These are phyloP conservation scores for Chrysopilus asiliformis DNA, from an alignment of 2,888 invertebrate species.

Conservation along the genomic window DNA sequence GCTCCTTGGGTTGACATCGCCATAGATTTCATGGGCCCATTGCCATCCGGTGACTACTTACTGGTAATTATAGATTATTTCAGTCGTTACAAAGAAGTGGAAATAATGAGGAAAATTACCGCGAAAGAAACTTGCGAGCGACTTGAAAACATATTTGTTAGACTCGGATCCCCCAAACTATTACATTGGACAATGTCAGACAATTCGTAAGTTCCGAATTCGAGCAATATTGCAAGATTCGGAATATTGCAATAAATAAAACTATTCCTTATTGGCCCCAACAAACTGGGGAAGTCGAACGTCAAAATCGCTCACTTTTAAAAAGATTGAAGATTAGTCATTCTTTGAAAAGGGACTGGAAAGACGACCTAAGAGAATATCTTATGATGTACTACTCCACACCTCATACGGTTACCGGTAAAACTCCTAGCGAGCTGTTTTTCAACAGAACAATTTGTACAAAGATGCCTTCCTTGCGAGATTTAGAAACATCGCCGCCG, in stretches of 20 bases:
- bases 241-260: slow-evolving; percentile 10
- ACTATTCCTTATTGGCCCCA: slow-evolving; percentile 16
- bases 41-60: slow-evolving; percentile 17
- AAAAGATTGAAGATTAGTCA: slow-evolving; percentile 15
- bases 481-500: too few relatives aligned
- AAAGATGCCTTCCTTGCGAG: background rate
- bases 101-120: slow-evolving; percentile 11
- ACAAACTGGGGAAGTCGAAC: slow-evolving; percentile 16
- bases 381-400: slow-evolving; percentile 12
- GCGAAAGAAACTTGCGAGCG: slow-evolving; percentile 13
- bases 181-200: slow-evolving; percentile 17
- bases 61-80: slow-evolving; percentile 22
- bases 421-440: background rate
- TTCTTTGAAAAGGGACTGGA: slow-evolving; percentile 10
- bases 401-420: background rate
- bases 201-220: slow-evolving; percentile 11
- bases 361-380: slow-evolving; percentile 12
- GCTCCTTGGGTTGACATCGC: slow-evolving; percentile 12
- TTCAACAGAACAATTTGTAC: background rate
- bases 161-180: slow-evolving; percentile 15
- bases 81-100: slow-evolving; percentile 19
- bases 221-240: slow-evolving; percentile 11
- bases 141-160: slow-evolving; percentile 18
- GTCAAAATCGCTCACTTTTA: slow-evolving; percentile 15
- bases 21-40: slow-evolving; percentile 21